Base-by-base conservation (phyloP, 2,888 invertebrate genomes). In the Norana najaformis region DNA sequence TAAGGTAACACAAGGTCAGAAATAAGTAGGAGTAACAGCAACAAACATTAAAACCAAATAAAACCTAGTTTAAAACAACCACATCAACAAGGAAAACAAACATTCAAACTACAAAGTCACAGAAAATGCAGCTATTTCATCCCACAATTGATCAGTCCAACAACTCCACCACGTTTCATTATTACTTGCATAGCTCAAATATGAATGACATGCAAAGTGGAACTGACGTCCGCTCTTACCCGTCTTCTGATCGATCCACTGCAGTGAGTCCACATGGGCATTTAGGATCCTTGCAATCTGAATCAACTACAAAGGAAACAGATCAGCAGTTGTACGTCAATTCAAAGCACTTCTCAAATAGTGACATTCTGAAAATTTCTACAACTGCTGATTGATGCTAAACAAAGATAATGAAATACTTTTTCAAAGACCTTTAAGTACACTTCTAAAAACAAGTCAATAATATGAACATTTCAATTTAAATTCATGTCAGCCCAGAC, bases 201-300 rank as follows among this genome's bases (percentile, higher is more conserved):
- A 85, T 35, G 5, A 85, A 20, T 6, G 37, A 8, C 11, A 18
- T 20, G 23, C 6, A 85, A 85, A 36, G 37, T 37, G 18, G 35
- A 35, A 88, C 11, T 85, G 18, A 85, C 18, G 39, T 37, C 34
- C 14, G 20, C 23, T 89, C 89, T 36, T 82, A 92, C 95, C 96
- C 11, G 97, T 97, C 90, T 97, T 97, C 92, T 97, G 96, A 94
- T 98, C 98, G 85, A 99, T 96, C 98, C 98, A 98, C 93, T 98
- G 98, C 94, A 99, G 96, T 0, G 98, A 98, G 88, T 98, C 98
- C 97, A 98, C 98, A 94, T 99, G 99, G 0, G 98, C 98, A 95
- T 98, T 98, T 8, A 99, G 95, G 92, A 99, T 98, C 92, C 97
- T 97, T 0, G 98, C 97, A 92, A 99, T 97, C 95, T 98, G 98